These are phyloP conservation scores for Chaenodraco wilsoni DNA, from an alignment of 2,797 vertebrate species.

Conservation along the genomic window DNA sequence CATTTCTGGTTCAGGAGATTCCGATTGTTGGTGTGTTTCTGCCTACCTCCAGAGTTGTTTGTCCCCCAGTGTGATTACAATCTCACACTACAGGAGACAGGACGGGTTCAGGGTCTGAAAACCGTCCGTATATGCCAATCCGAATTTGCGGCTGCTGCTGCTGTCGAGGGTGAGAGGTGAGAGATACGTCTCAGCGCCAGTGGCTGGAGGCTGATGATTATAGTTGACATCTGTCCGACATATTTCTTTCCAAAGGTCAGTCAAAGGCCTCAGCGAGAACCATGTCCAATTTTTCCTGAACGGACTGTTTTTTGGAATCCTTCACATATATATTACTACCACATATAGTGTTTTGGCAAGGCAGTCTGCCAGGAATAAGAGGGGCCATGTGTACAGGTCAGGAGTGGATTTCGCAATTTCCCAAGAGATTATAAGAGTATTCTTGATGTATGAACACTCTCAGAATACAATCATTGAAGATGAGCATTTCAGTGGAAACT, in stretches of 20 bases:
- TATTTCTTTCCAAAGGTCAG: constrained; percentile 48
- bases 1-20: constrained; percentile 46
- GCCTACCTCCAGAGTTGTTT: constrained; percentile 21
- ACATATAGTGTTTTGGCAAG: constrained; percentile 1
- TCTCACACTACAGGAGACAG: constrained; percentile 41
- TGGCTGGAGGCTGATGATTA: constrained; percentile 55
- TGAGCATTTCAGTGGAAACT: constrained; percentile 11
- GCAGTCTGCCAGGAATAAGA: constrained; percentile 30
- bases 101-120: constrained; percentile 51
- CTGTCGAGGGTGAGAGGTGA: constrained; percentile 40
- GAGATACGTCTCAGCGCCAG: constrained; percentile 49
- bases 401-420: constrained; percentile 31
- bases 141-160: constrained; percentile 44
- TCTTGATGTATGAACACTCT: constrained; percentile 12
- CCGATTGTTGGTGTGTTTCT: neutral
- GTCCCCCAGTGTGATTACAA: constrained; percentile 53
- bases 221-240: constrained; percentile 64
- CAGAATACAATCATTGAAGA: constrained; percentile 16
- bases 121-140: constrained; percentile 48
- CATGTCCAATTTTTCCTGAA: constrained; percentile 38
- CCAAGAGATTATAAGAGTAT: constrained; percentile 17
- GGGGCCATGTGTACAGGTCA: constrained; percentile 15
- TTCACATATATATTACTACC: constrained; percentile 6
- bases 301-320: constrained; percentile 8
- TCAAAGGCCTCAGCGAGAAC: constrained; percentile 48